Percentiles rank a stretch among this genome's conserved stretches.
These are phyloP conservation scores for Rhinichthys osculus DNA, from an alignment of 2,797 vertebrate species.

Conservation along the genomic window DNA sequence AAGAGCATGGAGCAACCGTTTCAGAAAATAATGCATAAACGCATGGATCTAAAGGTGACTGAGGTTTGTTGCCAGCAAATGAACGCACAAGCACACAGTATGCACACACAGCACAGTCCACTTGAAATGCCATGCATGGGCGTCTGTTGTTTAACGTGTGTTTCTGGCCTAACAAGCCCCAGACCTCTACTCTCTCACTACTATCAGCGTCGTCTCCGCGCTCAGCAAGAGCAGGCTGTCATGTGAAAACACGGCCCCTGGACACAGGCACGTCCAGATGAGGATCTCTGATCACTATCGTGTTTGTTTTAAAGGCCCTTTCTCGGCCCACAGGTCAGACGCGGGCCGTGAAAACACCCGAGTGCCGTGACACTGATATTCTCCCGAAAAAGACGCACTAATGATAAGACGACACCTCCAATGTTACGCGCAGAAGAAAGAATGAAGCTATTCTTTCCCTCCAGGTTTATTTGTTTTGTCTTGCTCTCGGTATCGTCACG, in stretches of 20 bases:
- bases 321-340: slow-evolving; percentile 62
- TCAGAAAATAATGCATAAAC: not conserved
- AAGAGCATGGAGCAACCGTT: too few relatives aligned
- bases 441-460: slow-evolving; percentile 29
- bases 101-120: not conserved
- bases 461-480: slow-evolving; percentile 21
- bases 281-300: slow-evolving; percentile 67
- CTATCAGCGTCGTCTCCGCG: not conserved
- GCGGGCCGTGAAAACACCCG: slow-evolving; percentile 53
- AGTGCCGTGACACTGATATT: not conserved
- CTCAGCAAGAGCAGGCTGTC: not conserved
- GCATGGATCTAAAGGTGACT: not conserved
- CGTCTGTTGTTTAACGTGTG: not conserved
- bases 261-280: slow-evolving; percentile 71
- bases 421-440: not conserved
- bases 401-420: slow-evolving; percentile 34
- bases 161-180: slow-evolving; percentile 7
- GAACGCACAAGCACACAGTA: not conserved
- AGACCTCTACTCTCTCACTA: not conserved
- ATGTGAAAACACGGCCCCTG: slow-evolving; percentile 41
- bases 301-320: slow-evolving; percentile 64
- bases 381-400: slow-evolving; percentile 18
- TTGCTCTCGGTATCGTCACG: slow-evolving; percentile 23
- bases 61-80: not conserved
- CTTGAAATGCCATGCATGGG: not conserved